phyloP scores from a whole-genome alignment of 2,888 invertebrate species.

The Melolontha melolontha region DNA sequence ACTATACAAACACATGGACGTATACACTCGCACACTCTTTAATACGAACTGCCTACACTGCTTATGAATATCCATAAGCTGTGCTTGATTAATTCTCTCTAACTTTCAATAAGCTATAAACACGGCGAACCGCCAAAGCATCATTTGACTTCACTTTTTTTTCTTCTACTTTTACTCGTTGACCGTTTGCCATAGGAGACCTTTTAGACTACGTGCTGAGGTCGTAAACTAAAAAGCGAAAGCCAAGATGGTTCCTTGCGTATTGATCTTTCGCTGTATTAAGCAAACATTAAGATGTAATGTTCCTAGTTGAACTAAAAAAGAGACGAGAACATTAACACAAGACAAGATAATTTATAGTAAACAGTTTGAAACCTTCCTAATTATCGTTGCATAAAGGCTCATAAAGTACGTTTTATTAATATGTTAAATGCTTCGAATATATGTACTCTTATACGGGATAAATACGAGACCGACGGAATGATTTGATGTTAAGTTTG shows the following conservation, averaged over 20 bases:
- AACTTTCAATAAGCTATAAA: conserved; percentile 44
- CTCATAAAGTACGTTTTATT: conserved; percentile 36
- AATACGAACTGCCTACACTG: conserved; percentile 40
- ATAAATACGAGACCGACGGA: no score
- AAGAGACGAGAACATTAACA: conserved; percentile 3
- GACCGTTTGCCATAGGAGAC: conserved; percentile 6
- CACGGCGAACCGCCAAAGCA: conserved; percentile 33
- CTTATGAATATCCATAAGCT: conserved; percentile 47
- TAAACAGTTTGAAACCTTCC: conserved; percentile 21
- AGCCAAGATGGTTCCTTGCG: no score
- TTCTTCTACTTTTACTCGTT: conserved; percentile 8
- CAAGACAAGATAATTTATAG: conserved; percentile 29
- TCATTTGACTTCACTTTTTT: conserved; percentile 1
- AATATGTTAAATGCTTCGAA: conserved; percentile 30
- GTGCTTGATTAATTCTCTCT: conserved; percentile 43
- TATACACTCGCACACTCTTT: conserved; percentile 1
- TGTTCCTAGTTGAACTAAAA: no score
- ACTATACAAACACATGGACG: no score
- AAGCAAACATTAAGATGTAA: no score
- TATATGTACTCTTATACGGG: background rate
- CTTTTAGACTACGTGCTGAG: background rate
- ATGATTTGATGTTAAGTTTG: no score
- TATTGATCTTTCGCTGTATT: no score
- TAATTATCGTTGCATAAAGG: conserved; percentile 35
- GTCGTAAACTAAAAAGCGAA: no score